Evolutionary conservation across 1,140 invertebrate species (phyloP).

Genomic region (Pogonomyrmex californicus): DNA sequence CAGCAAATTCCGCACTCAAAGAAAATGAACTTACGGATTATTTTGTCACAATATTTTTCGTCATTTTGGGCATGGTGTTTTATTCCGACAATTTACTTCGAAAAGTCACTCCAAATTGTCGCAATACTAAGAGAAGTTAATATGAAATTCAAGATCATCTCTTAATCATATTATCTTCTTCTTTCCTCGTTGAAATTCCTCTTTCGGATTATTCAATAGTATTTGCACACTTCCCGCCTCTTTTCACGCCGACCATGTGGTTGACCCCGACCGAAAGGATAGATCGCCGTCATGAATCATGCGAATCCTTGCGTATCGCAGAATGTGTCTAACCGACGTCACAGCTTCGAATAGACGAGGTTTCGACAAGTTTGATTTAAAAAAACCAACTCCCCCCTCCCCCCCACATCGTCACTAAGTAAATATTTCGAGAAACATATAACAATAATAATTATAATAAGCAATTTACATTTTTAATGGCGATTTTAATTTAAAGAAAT

Average conservation of each 20-base stretch:
- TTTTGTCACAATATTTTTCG: background rate
- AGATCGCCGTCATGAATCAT: conserved; percentile 50
- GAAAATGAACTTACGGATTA: background rate
- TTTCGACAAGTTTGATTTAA: conserved; percentile 19
- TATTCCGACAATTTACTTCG: background rate
- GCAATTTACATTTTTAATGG: background rate
- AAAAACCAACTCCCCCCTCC: background rate
- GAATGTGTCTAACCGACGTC: conserved; percentile 38
- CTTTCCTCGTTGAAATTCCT: background rate
- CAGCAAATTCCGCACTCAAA: background rate
- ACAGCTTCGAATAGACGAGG: conserved; percentile 57
- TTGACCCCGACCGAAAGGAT: conserved; percentile 51
- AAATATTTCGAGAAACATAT: background rate
- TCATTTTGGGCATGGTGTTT: background rate
- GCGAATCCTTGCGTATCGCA: conserved; percentile 35
- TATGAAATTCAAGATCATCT: background rate
- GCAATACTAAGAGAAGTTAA: background rate
- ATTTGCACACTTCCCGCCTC: background rate
- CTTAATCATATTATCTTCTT: background rate
- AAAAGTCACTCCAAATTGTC: background rate
- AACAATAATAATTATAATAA: background rate
- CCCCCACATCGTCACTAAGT: background rate
- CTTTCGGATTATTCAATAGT: background rate
- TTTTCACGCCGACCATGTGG: background rate
- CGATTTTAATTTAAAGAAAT: conserved; percentile 2